A percentile compares a stretch with the other conserved stretches of the same genome.
Evolutionary conservation across 2,888 invertebrate genomes (phyloP).

Genomic region (Ophion slaviceki): DNA sequence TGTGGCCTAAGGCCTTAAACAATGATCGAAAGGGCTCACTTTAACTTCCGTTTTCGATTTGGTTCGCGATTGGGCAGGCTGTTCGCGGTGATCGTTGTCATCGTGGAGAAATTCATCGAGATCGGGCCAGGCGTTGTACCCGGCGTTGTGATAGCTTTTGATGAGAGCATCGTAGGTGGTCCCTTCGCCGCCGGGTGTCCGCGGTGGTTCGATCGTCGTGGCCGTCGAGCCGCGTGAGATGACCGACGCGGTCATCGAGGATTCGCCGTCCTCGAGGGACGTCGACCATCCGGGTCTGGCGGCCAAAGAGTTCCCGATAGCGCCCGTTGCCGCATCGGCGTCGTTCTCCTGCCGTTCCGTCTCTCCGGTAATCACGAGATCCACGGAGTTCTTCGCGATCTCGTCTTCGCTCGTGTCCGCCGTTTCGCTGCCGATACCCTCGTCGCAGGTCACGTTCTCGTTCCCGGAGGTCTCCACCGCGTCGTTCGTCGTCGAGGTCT

Average conservation of each 20-base stretch:
- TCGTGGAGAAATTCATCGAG: slow-evolving; percentile 86
- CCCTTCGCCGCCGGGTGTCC: slow-evolving; percentile 81
- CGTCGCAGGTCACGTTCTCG: not conserved
- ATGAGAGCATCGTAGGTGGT: slow-evolving; percentile 86
- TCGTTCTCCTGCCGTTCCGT: slow-evolving; percentile 43
- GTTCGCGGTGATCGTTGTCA: slow-evolving; percentile 69
- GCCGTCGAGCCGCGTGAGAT: slow-evolving; percentile 85
- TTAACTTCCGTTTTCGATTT: slow-evolving; percentile 64
- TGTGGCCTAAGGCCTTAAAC: no score
- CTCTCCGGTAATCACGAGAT: not conserved
- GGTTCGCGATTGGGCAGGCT: slow-evolving; percentile 49
- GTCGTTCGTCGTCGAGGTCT: not conserved
- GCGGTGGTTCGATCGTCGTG: slow-evolving; percentile 83
- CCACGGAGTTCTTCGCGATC: not conserved
- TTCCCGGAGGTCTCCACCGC: not conserved
- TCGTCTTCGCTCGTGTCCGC: not conserved
- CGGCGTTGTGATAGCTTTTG: slow-evolving; percentile 85
- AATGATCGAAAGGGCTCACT: slow-evolving; percentile 50
- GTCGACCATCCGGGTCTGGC: slow-evolving; percentile 88
- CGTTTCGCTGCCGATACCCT: not conserved
- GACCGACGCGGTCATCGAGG: slow-evolving; percentile 84
- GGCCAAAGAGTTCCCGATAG: slow-evolving; percentile 88
- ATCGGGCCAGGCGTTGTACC: slow-evolving; percentile 84
- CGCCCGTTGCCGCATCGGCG: slow-evolving; percentile 69
- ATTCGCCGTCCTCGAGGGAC: slow-evolving; percentile 85